Evolutionary conservation across 2,113 vertebrate species (phyloP).

Genomic region (Vulpes lagopus): DNA sequence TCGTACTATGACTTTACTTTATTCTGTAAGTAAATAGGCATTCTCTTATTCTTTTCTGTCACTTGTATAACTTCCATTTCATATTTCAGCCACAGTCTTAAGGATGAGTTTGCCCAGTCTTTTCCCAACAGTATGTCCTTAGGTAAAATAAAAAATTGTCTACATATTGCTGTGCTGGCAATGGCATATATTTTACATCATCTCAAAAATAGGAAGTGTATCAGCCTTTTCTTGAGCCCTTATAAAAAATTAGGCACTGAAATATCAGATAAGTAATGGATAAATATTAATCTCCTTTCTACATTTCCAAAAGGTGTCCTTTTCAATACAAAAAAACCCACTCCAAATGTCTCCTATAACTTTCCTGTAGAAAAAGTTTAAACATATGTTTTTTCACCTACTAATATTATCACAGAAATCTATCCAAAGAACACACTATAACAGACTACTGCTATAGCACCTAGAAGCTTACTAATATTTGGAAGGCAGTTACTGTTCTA

Average conservation of each 20-base stretch:
- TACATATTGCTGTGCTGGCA: not conserved
- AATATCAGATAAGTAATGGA: not conserved
- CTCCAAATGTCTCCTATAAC: not conserved
- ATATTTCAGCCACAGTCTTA: slow-evolving; percentile 4
- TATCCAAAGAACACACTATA: not conserved
- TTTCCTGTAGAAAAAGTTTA: slow-evolving; percentile 2
- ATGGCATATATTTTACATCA: not conserved
- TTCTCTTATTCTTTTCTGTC: not conserved
- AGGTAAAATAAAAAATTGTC: not conserved
- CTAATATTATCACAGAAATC: not conserved
- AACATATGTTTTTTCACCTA: slow-evolving; percentile 21
- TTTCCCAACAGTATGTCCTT: not conserved
- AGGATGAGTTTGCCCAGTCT: not conserved
- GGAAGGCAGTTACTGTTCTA: slow-evolving; percentile 36
- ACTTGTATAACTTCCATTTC: slow-evolving; percentile 10
- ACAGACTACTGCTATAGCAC: not conserved
- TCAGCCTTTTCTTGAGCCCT: slow-evolving; percentile 10
- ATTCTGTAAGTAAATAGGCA: not conserved
- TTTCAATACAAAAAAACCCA: slow-evolving; percentile 18
- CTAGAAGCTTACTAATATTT: not conserved
- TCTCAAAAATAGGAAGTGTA: slow-evolving; percentile 27
- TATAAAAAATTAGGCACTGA: not conserved
- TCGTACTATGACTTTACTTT: not conserved
- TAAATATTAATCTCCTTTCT: slow-evolving; percentile 20
- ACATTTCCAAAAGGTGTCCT: not conserved